phyloP scores from a whole-genome alignment of 2,888 invertebrate genomes.

The Artemia sinica region DNA sequence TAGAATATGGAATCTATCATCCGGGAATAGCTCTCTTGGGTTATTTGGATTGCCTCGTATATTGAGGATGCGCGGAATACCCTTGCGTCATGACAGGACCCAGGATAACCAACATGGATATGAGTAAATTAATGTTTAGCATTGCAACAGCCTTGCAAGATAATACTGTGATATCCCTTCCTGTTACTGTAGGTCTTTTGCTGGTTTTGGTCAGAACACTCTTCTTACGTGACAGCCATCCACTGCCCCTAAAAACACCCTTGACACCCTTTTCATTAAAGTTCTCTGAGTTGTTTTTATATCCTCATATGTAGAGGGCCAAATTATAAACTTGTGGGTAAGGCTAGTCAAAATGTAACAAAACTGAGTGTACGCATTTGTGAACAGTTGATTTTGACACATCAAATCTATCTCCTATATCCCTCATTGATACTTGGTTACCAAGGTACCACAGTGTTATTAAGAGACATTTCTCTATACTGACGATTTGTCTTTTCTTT shows the following conservation, averaged over 20 bases:
- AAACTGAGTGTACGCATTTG: background rate
- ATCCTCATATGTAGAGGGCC: background rate
- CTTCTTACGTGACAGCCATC: background rate
- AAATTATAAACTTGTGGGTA: background rate
- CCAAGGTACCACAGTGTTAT: constrained; percentile 3
- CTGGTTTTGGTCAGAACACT: background rate
- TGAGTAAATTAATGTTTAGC: background rate
- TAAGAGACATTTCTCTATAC: background rate
- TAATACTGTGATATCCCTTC: background rate
- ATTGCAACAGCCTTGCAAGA: background rate
- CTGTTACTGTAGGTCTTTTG: constrained; percentile 4
- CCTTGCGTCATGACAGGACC: constrained; percentile 2
- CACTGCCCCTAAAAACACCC: background rate
- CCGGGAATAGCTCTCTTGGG: constrained; percentile 2
- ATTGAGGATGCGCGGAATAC: constrained; percentile 1
- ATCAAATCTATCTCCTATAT: constrained; percentile 7
- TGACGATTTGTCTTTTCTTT: background rate
- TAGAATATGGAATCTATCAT: constrained; percentile 4
- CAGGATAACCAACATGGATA: constrained; percentile 7
- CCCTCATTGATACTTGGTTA: constrained; percentile 1
- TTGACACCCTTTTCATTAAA: background rate
- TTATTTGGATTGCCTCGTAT: background rate
- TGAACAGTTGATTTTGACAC: constrained; percentile 13
- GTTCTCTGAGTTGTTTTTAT: background rate
- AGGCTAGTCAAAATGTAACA: background rate